Evolutionary conservation across 1,140 invertebrate species (phyloP).

Genomic region (Neodiprion pinetum): DNA sequence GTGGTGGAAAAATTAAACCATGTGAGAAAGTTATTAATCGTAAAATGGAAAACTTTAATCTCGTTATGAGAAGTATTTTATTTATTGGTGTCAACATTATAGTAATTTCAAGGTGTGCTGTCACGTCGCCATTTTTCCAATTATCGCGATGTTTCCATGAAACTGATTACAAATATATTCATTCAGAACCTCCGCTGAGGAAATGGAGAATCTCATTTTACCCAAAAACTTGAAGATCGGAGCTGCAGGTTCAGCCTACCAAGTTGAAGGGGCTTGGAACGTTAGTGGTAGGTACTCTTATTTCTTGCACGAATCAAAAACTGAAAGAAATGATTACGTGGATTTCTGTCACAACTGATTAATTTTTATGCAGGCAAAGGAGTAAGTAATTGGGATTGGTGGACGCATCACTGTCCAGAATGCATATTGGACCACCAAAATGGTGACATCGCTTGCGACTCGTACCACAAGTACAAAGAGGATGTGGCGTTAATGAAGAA

Average conservation of each 20-base stretch:
- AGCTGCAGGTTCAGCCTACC: constrained; percentile 51
- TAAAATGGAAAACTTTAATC: too few relatives aligned
- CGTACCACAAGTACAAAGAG: constrained; percentile 70
- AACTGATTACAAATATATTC: background rate
- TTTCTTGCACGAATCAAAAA: background rate
- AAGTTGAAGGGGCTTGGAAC: constrained; percentile 59
- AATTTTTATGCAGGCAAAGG: constrained; percentile 42
- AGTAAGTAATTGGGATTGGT: constrained; percentile 48
- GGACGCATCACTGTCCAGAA: constrained; percentile 33
- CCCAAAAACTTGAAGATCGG: constrained; percentile 52
- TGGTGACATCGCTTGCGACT: constrained; percentile 70
- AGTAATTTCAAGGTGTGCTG: too few relatives aligned
- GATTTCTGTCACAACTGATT: background rate
- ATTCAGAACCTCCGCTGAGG: background rate
- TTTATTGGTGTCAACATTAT: too few relatives aligned
- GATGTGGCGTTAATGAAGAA: constrained; percentile 68
- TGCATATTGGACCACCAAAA: constrained; percentile 48
- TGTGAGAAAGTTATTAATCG: too few relatives aligned
- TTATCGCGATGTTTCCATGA: too few relatives aligned
- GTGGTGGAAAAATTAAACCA: too few relatives aligned
- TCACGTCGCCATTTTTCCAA: too few relatives aligned
- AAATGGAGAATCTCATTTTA: constrained; percentile 31
- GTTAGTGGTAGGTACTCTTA: constrained; percentile 24
- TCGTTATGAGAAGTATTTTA: too few relatives aligned
- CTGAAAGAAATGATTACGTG: background rate